Conservation (phyloP, 2,797 vertebrate species). For the Rhinogobio ventralis region DNA sequence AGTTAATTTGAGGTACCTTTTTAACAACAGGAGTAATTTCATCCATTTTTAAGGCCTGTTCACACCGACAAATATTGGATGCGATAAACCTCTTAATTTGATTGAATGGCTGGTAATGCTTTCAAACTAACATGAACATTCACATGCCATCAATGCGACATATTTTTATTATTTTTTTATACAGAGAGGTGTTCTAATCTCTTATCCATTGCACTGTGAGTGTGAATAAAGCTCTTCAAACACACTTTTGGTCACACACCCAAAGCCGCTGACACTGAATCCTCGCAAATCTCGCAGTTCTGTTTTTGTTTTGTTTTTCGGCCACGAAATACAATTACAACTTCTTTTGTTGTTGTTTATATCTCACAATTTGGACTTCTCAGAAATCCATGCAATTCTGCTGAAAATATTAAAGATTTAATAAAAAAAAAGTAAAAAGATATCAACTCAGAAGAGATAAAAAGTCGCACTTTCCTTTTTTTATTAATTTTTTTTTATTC, state of each 20-base stretch:
- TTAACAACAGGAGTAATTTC: neutral
- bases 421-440: neutral
- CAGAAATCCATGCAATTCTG: neutral
- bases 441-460: neutral
- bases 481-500: neutral
- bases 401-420: no score
- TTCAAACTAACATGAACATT: neutral
- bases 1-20: neutral
- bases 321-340: neutral
- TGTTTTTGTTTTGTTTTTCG: neutral
- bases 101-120: neutral
- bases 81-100: neutral
- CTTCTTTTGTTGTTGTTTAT: neutral
- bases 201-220: neutral
- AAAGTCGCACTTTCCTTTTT: neutral
- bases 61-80: neutral
- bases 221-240: neutral
- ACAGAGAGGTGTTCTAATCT: neutral
- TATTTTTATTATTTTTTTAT: neutral
- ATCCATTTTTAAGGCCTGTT: constrained; percentile 6
- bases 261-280: neutral
- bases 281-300: neutral
- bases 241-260: neutral
- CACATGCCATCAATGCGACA: neutral
- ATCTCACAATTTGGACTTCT: neutral